These are phyloP conservation scores for Pogonus chalceus DNA, from an alignment of 1,140 invertebrate species.

Conservation along the genomic window DNA sequence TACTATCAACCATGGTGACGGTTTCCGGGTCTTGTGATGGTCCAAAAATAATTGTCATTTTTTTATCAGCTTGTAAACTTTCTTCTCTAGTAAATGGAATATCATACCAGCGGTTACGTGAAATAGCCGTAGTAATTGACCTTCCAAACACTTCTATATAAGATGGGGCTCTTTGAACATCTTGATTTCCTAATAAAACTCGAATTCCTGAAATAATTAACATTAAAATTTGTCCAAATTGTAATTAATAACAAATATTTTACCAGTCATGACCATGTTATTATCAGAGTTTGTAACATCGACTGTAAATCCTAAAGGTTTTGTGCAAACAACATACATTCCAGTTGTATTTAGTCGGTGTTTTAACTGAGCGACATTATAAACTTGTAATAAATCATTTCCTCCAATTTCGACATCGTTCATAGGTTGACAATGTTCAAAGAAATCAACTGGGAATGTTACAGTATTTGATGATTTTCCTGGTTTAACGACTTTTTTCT, in stretches of 20 bases:
- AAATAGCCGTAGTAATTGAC: conserved; percentile 62
- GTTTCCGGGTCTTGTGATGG: conserved; percentile 80
- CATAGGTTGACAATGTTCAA: conserved; percentile 86
- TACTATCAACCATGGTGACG: conserved; percentile 86
- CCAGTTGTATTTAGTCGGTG: conserved; percentile 82
- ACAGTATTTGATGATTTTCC: conserved; percentile 43
- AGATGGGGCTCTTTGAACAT: conserved; percentile 69
- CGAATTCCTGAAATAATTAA: conserved; percentile 50
- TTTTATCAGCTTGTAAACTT: conserved; percentile 86
- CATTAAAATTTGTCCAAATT: not conserved
- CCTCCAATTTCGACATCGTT: conserved; percentile 93
- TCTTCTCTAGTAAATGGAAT: conserved; percentile 91
- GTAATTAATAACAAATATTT: conserved; percentile 4
- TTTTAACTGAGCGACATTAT: conserved; percentile 91
- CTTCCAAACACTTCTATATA: conserved; percentile 83
- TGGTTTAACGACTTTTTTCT: conserved; percentile 46
- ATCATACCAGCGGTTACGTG: conserved; percentile 86
- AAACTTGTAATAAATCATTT: conserved; percentile 90
- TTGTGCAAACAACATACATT: conserved; percentile 82
- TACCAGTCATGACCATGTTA: conserved; percentile 67
- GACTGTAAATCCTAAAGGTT: conserved; percentile 77
- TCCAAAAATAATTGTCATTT: conserved; percentile 80
- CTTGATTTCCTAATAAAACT: conserved; percentile 79
- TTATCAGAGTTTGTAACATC: conserved; percentile 84
- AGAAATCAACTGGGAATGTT: conserved; percentile 90